These are phyloP conservation scores for Epizoanthus stellaris DNA, from an alignment of 92 coral and sea anemone species.

Conservation along the genomic window DNA sequence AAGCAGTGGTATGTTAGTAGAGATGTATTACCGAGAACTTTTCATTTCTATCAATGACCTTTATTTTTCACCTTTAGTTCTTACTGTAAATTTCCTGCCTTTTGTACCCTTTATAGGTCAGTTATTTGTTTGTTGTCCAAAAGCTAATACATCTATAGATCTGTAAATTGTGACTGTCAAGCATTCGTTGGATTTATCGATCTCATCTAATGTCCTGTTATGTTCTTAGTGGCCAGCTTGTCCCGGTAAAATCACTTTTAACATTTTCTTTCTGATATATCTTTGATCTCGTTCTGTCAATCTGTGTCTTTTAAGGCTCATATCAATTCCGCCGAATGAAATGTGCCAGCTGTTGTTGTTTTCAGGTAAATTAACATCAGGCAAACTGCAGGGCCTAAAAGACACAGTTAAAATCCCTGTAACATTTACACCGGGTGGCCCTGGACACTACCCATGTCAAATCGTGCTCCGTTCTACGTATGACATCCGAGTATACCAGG, in stretches of 20 bases:
- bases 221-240: no score
- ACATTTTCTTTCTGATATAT: background rate
- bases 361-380: constrained; percentile 20
- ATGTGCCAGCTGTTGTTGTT: background rate
- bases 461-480: constrained; percentile 84
- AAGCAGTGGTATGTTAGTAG: constrained; percentile 47
- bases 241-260: background rate
- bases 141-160: no score
- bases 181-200: no score
- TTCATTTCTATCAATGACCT: no score
- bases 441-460: constrained; percentile 97
- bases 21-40: no score
- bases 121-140: no score
- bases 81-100: no score
- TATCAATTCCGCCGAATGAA: background rate
- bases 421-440: constrained; percentile 84
- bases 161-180: no score
- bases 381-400: constrained; percentile 33
- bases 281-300: background rate
- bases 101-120: no score
- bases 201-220: no score
- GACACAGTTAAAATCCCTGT: constrained; percentile 77
- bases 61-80: no score
- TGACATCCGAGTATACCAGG: constrained; percentile 94
- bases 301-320: background rate